Base-by-base conservation (phyloP, 1,140 invertebrate species). In the Neodiprion lecontei region DNA sequence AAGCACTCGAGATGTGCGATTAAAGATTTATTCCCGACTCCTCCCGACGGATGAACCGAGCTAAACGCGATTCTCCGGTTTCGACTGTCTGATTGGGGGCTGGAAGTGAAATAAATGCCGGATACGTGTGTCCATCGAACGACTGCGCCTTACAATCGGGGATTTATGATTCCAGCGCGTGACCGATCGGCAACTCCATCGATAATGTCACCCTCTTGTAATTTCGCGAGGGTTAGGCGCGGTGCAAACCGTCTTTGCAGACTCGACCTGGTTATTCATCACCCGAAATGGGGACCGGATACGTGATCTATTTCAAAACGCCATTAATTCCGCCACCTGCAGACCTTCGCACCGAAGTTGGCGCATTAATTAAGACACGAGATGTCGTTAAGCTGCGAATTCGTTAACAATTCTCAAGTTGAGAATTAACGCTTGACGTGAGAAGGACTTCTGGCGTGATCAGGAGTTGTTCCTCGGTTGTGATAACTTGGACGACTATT, bases 161-260 rank as follows among this genome's bases (percentile, higher is more conserved):
- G 8, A 61, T 61, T 61, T 61, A 61, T 61, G 53, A 61, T 12
- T 61, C 11, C n/a, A 61, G n/a, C 8, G 53, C 53, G 53, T 61
- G 53, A 61, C 53, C 53, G 53, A 61, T 61, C 53, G 11, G 53
- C n/a, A 61, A n/a, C 53, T 61, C 11, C 53, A 61, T 61, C 53
- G 11, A 61, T 61, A 61, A 61, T 61, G 53, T 61, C 11, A n/a
- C 53, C 53, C 53, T n/a, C 28, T 40, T 5, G 28, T 40, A 40
- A 40, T 40, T 40, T 40, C 28, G 28, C 28, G 28, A 40, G 28
- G 28, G 28, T 40, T 40, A 40, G 28, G 28, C 28, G 28, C 5
- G 5, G 28, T 40, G 28, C 28, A 40, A 40, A 40, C 28, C 28
- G 28, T 40, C 28, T 40, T 5, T 40, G 28, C 28, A 40, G 53